Percentiles rank a stretch among this genome's conserved stretches.
phyloP scores from a whole-genome alignment of 2,797 vertebrate genomes.

The Sarcophilus harrisii region DNA sequence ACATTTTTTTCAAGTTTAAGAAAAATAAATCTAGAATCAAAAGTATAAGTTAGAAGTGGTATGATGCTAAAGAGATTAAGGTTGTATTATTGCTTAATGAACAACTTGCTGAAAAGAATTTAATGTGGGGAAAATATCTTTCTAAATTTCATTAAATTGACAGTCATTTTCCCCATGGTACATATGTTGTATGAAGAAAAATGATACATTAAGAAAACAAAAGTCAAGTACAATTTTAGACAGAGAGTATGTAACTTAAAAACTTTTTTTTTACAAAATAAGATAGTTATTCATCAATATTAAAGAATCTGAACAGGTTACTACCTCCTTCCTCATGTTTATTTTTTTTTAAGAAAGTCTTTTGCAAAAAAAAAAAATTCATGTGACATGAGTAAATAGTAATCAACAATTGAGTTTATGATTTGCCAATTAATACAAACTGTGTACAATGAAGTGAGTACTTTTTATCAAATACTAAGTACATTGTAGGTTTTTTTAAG shows the following conservation, averaged over 20 bases:
- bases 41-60: conserved; percentile 25
- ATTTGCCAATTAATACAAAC: neutral
- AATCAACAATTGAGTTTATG: neutral
- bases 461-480: neutral
- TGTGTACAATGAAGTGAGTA: neutral
- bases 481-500: neutral
- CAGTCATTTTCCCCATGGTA: neutral
- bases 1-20: neutral
- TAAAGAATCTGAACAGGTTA: neutral
- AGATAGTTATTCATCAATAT: neutral
- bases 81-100: conserved; percentile 27
- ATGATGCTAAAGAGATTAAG: neutral
- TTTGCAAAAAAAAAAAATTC: conserved; percentile 8
- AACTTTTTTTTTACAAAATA: neutral
- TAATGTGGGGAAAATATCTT: neutral
- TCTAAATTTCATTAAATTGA: neutral
- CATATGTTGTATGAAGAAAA: neutral
- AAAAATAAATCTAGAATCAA: neutral
- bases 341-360: neutral
- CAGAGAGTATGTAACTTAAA: conserved; percentile 31
- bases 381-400: neutral
- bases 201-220: neutral
- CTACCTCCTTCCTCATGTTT: neutral
- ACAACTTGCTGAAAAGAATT: conserved; percentile 11
- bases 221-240: conserved; percentile 19